These are phyloP conservation scores for Dynastes grantii DNA, from an alignment of 2,888 invertebrate species.

Conservation along the genomic window DNA sequence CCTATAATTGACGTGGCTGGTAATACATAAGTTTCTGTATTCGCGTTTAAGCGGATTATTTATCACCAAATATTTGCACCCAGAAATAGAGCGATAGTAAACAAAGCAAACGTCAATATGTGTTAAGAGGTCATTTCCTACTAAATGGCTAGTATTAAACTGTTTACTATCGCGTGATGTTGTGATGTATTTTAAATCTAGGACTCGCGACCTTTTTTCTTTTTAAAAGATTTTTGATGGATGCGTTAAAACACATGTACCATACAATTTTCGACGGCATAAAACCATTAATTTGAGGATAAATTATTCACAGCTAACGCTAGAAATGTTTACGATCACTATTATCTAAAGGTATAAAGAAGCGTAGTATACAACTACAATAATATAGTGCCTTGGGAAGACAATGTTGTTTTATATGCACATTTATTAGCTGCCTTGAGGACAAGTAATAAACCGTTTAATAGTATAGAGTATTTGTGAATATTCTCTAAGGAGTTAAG, in stretches of 20 bases:
- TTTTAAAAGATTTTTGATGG: constrained; percentile 2
- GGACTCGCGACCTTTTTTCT: constrained; percentile 13
- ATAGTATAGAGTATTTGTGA: no score
- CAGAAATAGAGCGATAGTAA: constrained; percentile 19
- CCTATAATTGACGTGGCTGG: no score
- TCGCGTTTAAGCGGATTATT: constrained; percentile 4
- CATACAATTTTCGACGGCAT: neutral
- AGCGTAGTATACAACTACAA: neutral
- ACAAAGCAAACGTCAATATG: constrained; percentile 29
- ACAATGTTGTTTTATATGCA: neutral
- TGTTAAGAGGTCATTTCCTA: constrained; percentile 38
- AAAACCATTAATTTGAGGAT: neutral
- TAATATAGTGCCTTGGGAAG: constrained; percentile 4
- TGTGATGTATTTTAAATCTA: constrained; percentile 16
- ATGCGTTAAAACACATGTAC: constrained; percentile 2
- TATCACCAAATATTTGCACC: constrained; percentile 9
- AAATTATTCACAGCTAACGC: neutral
- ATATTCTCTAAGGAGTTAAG: no score
- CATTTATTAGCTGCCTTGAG: no score
- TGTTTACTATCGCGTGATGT: constrained; percentile 30
- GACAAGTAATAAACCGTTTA: no score
- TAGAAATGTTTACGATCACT: neutral
- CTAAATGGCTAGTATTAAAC: constrained; percentile 28
- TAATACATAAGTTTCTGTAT: no score
- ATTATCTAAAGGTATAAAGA: neutral